Base-by-base conservation (phyloP, 1,140 invertebrate species). In the Phenacoccus solenopsis region DNA sequence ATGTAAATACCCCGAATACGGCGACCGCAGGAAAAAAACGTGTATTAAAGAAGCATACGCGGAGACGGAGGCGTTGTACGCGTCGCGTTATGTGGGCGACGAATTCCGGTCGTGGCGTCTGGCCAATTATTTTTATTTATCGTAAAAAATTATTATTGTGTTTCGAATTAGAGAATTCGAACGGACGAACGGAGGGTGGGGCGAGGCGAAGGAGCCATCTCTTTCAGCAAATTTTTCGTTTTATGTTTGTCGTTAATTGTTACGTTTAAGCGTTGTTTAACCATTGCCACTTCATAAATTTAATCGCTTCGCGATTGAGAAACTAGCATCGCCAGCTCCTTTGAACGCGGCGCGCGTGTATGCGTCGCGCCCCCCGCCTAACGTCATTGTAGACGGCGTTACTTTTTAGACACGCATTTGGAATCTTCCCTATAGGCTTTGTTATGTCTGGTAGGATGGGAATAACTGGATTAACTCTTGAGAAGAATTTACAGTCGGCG, bases 261-360 rank as follows among this genome's bases (percentile, higher is more conserved):
- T 64, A 64, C 59, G 59, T 64, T 64, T 64, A 64, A 64, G 59
- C 59, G 59, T 64, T 64, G 59, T 64, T 64, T 64, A 64, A 64
- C 59, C 59, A 64, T 64, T 64, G 59, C 59, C 59, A 64, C 59
- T 64, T 64, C 59, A 64, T 64, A 64, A 64, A 64, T 64, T 64
- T 64, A 64, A 64, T 64, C 59, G 59, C 59, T 25, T n/a, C n/a
- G 25, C 25, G 2, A 22, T 64, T 64, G 59, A 64, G 59, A 64
- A 64, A 64, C 10, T 9, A 64, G 59, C 12, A 24, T 64, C 59
- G 59, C 59, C 59, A 27, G 22, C 22, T 64, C 25, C 59, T 25
- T 64, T 64, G 38, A 49, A 49, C 38, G 38, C 20, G n/a, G 16
- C 16, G 38, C 20, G 13, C 38, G 16, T n/a, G 30, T 13, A 9